Evolutionary conservation across 2,797 vertebrate genomes (phyloP).

Genomic region (Sparus aurata): DNA sequence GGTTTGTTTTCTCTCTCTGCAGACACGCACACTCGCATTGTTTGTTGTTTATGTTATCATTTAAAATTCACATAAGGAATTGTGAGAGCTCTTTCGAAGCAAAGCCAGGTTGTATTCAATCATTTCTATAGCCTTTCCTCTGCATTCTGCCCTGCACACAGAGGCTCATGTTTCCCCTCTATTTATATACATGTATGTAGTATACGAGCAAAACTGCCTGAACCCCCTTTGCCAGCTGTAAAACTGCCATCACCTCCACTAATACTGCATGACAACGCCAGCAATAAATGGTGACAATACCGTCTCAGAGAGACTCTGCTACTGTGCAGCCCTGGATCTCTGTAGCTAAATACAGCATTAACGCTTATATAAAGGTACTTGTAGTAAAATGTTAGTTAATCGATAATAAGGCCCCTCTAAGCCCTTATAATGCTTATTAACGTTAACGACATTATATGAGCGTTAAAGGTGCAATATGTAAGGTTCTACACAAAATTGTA

Average conservation of each 20-base stretch:
- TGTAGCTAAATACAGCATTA: not conserved
- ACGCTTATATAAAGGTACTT: too few species aligned
- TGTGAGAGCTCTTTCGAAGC: constrained; percentile 29
- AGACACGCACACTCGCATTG: constrained; percentile 13
- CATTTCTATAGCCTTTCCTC: constrained; percentile 28
- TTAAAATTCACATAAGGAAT: constrained; percentile 23
- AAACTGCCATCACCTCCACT: constrained; percentile 62
- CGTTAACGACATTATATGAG: too few species aligned
- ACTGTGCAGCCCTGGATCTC: constrained; percentile 8
- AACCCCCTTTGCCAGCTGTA: constrained; percentile 43
- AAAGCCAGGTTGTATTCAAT: constrained; percentile 17
- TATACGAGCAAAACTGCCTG: constrained; percentile 42
- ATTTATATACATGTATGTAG: constrained; percentile 44
- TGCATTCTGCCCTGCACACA: constrained; percentile 26
- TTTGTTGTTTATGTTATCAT: constrained; percentile 20
- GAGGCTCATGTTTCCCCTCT: constrained; percentile 57
- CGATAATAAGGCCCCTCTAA: too few species aligned
- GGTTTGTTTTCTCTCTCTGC: constrained; percentile 13
- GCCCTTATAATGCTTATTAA: too few species aligned
- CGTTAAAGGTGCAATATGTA: too few species aligned
- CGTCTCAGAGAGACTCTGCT: constrained; percentile 22
- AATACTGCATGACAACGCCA: constrained; percentile 55
- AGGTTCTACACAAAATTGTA: too few species aligned
- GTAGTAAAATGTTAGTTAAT: too few species aligned
- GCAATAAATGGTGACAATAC: constrained; percentile 54